Evolutionary conservation across 2,113 vertebrate species (phyloP).

Genomic region (Cinclus mexicanus): DNA sequence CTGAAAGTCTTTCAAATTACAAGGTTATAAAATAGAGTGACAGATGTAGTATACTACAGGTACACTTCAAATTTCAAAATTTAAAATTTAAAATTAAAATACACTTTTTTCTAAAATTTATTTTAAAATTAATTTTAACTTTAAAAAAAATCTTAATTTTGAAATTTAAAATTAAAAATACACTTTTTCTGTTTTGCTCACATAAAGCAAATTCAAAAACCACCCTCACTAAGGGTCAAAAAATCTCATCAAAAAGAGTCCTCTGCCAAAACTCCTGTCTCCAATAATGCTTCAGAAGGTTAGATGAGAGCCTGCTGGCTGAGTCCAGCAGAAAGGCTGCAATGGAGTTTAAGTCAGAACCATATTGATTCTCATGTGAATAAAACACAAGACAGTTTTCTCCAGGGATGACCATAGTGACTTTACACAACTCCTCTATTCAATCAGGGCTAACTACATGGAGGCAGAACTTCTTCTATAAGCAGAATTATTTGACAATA

Average conservation of each 20-base stretch:
- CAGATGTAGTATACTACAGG: conserved; percentile 18
- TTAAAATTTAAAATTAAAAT: not conserved
- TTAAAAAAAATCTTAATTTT: not conserved
- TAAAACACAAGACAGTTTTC: not conserved
- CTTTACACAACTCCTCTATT: not conserved
- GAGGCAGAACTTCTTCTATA: conserved; percentile 17
- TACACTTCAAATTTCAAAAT: not conserved
- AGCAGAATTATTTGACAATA: conserved; percentile 31
- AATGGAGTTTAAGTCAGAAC: not conserved
- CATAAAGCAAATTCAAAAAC: not conserved
- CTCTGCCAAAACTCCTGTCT: not conserved
- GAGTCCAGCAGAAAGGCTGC: not conserved
- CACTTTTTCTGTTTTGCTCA: not conserved
- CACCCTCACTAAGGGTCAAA: not conserved
- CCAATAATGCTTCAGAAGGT: not conserved
- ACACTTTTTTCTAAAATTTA: not conserved
- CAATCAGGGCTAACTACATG: not conserved
- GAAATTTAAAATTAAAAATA: not conserved
- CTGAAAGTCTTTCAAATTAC: conserved; percentile 33
- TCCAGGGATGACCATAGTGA: not conserved
- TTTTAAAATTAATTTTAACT: not conserved
- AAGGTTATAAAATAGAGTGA: conserved; percentile 44
- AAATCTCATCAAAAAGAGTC: not conserved
- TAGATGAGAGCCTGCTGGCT: not conserved
- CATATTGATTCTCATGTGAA: not conserved